phyloP scores from a whole-genome alignment of 1,140 invertebrate genomes.

The Drosophila simulans region DNA sequence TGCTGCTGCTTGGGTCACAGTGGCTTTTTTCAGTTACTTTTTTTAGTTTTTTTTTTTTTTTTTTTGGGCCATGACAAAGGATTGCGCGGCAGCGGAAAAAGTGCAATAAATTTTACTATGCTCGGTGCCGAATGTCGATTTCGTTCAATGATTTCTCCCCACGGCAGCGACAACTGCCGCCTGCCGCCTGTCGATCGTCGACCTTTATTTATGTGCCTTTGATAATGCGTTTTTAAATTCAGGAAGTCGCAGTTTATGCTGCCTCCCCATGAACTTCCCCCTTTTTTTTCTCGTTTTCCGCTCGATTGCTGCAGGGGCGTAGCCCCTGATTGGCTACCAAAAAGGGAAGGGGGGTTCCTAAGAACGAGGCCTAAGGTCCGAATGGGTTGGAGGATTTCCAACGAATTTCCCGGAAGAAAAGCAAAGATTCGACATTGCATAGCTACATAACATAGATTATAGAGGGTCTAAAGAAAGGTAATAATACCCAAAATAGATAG shows the following conservation, averaged over 20 bases:
- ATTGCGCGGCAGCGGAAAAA: constrained; percentile 69
- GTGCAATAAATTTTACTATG: constrained; percentile 75
- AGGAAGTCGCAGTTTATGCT: constrained; percentile 68
- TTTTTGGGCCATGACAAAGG: constrained; percentile 59
- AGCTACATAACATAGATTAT: no score
- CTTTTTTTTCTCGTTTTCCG: constrained; percentile 42
- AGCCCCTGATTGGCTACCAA: constrained; percentile 23
- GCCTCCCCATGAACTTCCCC: constrained; percentile 17
- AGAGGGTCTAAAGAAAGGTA: not conserved
- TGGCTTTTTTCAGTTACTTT: constrained; percentile 11
- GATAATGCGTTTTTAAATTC: constrained; percentile 65
- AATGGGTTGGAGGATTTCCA: not conserved
- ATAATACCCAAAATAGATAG: not conserved
- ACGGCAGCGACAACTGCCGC: constrained; percentile 42
- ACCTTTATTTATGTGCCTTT: constrained; percentile 72
- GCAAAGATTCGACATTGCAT: not conserved
- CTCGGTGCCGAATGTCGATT: constrained; percentile 59
- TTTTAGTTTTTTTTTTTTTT: constrained; percentile 15
- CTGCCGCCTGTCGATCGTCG: constrained; percentile 41
- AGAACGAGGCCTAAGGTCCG: constrained; percentile 16
- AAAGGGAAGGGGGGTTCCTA: constrained; percentile 3
- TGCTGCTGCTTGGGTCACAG: constrained; percentile 55
- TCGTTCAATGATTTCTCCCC: constrained; percentile 65
- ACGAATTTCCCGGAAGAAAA: not conserved
- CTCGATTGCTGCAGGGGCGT: constrained; percentile 43